These are phyloP conservation scores for Pelusios castaneus DNA, from an alignment of 2,113 vertebrate genomes.

Conservation along the genomic window DNA sequence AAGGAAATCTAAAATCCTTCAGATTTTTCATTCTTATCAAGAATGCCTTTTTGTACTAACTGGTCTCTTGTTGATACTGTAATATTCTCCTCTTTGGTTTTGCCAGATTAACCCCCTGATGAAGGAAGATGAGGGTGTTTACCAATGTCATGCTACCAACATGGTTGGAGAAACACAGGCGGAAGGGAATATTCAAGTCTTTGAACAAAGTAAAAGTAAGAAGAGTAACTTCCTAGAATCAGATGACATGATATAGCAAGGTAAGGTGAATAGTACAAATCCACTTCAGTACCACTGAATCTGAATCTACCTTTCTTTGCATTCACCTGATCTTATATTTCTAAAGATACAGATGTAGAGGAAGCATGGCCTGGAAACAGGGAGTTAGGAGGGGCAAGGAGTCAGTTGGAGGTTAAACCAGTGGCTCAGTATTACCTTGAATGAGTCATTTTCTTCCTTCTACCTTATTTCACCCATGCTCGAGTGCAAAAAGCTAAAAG, in stretches of 20 bases:
- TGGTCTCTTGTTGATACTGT: not conserved
- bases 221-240: not conserved
- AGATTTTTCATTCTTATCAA: not conserved
- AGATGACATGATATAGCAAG: conserved; percentile 32
- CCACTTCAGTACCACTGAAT: not conserved
- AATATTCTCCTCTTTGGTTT: not conserved
- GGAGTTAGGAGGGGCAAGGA: not conserved
- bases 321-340: not conserved
- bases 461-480: not conserved
- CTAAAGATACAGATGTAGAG: not conserved
- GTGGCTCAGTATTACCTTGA: not conserved
- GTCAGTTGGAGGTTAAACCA: not conserved
- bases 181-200: conserved; percentile 61
- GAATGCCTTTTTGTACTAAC: not conserved
- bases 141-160: conserved; percentile 73
- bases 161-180: conserved; percentile 66
- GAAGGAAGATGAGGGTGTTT: conserved; percentile 75
- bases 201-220: conserved; percentile 23
- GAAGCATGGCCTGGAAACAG: not conserved
- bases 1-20: not conserved
- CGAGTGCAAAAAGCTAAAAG: not conserved
- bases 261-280: not conserved
- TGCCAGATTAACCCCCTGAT: conserved; percentile 74
- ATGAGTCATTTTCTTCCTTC: not conserved
- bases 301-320: not conserved